Percentiles rank a stretch among this genome's conserved stretches.
Conservation (phyloP, 2,797 vertebrate genomes). For the Graptemys geographica region DNA sequence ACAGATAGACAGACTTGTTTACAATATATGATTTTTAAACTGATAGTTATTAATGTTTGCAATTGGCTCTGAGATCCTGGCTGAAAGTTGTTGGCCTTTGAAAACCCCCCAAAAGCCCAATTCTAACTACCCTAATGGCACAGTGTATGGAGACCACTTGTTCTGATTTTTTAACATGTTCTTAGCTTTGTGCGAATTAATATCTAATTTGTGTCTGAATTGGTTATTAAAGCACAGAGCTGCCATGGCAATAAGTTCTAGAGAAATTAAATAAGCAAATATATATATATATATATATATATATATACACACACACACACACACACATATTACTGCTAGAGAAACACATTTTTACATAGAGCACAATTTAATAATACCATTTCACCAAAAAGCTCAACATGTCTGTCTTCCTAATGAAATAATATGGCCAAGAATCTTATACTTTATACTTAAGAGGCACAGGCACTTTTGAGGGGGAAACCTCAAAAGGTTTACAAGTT, state of each 20-base stretch:
- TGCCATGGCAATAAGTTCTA: not conserved
- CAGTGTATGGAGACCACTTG: not conserved
- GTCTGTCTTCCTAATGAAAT: not conserved
- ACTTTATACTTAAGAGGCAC: not conserved
- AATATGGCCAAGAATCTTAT: not conserved
- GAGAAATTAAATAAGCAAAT: not conserved
- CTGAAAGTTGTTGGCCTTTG: not conserved
- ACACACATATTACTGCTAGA: not conserved
- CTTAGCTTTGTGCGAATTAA: not conserved
- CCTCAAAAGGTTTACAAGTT: not conserved
- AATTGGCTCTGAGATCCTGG: not conserved
- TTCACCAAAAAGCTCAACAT: not conserved
- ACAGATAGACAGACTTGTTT: not conserved
- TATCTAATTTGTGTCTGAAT: not conserved
- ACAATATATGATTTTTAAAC: not conserved
- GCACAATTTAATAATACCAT: not conserved
- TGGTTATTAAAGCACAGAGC: not conserved
- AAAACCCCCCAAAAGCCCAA: not conserved
- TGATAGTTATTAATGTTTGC: accelerated
- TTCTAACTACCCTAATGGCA: not conserved
- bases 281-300: not conserved
- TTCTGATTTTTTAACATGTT: accelerated
- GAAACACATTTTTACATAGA: not conserved
- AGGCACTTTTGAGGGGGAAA: not conserved
- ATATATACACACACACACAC: too few relatives aligned